Conservation (phyloP, 1,140 invertebrate species). For the Heliconius nattereri region DNA sequence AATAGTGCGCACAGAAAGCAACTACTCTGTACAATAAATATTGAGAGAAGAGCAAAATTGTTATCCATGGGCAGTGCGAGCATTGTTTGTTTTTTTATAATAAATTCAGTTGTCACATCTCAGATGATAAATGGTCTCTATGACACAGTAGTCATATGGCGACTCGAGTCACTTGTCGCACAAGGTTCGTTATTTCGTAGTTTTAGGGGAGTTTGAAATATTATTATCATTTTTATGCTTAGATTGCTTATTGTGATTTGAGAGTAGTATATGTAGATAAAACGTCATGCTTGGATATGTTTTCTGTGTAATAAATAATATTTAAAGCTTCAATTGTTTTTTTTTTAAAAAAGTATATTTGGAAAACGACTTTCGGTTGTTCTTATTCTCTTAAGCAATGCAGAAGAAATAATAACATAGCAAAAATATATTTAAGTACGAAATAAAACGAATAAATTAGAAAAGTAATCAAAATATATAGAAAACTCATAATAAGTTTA, state of each 20-base stretch:
- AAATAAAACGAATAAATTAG: too few relatives aligned
- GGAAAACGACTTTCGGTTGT: too few relatives aligned
- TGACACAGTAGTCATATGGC: slow-evolving; percentile 75
- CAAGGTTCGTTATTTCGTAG: slow-evolving; percentile 48
- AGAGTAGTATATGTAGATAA: not conserved
- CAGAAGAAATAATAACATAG: too few relatives aligned
- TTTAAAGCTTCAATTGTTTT: too few relatives aligned
- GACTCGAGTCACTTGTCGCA: slow-evolving; percentile 67
- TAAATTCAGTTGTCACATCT: slow-evolving; percentile 80
- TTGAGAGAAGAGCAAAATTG: slow-evolving; percentile 59
- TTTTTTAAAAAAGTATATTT: too few relatives aligned
- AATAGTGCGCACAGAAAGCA: not conserved
- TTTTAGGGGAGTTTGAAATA: slow-evolving; percentile 38
- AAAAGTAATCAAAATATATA: too few relatives aligned
- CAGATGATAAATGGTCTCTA: slow-evolving; percentile 69
- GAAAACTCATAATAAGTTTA: too few relatives aligned
- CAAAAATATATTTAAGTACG: too few relatives aligned
- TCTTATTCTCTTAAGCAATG: too few relatives aligned
- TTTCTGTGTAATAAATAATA: too few relatives aligned
- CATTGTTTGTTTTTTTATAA: slow-evolving; percentile 78
- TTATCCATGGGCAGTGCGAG: slow-evolving; percentile 42
- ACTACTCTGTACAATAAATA: slow-evolving; percentile 49
- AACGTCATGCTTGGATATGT: not conserved
- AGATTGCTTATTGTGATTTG: slow-evolving; percentile 45
- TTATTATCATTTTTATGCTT: slow-evolving; percentile 43